A percentile compares a stretch with the other conserved stretches of the same genome.
Evolutionary conservation across 2,113 vertebrate species (phyloP).

Genomic region (Megaptera novaeangliae): DNA sequence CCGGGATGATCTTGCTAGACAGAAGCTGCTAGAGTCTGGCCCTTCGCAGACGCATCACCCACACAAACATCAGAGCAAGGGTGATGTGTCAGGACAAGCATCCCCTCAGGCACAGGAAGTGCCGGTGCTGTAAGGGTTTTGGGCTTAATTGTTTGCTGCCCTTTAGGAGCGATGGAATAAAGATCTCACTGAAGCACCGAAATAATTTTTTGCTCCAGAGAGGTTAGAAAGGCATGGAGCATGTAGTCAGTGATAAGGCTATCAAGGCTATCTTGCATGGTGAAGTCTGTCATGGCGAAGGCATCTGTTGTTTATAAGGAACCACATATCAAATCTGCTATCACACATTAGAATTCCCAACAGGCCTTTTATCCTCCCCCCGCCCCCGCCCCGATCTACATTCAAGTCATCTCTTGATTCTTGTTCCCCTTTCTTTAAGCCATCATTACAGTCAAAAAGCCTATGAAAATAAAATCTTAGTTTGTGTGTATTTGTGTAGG

Average conservation of each 20-base stretch:
- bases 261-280: no score
- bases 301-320: not conserved
- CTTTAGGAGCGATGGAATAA: not conserved
- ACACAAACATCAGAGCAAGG: not conserved
- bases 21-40: not conserved
- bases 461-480: constrained; percentile 29
- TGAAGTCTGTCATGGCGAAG: not conserved
- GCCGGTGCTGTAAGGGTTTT: rapidly evolving
- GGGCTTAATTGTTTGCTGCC: not conserved
- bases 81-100: not conserved
- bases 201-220: not conserved
- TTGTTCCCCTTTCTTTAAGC: not conserved
- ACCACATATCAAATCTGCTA: not conserved
- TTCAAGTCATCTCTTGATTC: not conserved
- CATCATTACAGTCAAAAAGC: not conserved
- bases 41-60: not conserved
- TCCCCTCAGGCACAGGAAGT: not conserved
- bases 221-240: not conserved
- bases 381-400: not conserved
- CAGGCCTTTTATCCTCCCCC: not conserved
- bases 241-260: not conserved
- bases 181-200: not conserved
- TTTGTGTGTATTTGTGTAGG: constrained; percentile 13
- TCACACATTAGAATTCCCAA: not conserved
- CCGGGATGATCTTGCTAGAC: not conserved